A percentile compares a stretch with the other conserved stretches of the same genome.
These are phyloP conservation scores for Ectropis grisescens DNA, from an alignment of 1,140 invertebrate genomes.

Conservation along the genomic window DNA sequence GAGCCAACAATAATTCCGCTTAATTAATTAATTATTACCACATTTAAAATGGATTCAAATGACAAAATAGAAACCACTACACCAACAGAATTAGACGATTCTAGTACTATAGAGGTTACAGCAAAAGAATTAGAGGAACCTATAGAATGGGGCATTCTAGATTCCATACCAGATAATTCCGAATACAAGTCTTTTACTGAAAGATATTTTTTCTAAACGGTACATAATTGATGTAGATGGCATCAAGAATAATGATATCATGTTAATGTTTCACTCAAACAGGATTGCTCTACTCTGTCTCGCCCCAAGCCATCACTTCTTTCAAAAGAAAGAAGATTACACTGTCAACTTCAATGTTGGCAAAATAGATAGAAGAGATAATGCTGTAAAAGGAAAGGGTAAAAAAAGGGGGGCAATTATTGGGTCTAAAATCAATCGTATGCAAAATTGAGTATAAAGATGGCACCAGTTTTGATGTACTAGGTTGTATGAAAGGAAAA, in stretches of 20 bases:
- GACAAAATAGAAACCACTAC: constrained; percentile 43
- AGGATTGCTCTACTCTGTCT: constrained; percentile 83
- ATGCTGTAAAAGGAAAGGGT: constrained; percentile 86
- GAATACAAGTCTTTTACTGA: constrained; percentile 73
- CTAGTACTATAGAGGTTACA: too few relatives aligned
- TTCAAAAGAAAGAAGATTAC: constrained; percentile 72
- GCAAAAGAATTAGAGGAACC: too few relatives aligned
- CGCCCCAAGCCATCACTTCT: constrained; percentile 79
- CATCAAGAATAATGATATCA: constrained; percentile 73
- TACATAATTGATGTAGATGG: constrained; percentile 73
- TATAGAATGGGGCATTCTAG: too few relatives aligned
- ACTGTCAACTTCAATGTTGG: constrained; percentile 79
- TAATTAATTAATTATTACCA: neutral
- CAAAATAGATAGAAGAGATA: constrained; percentile 81
- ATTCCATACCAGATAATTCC: constrained; percentile 37
- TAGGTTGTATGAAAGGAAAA: constrained; percentile 84
- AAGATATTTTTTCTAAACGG: constrained; percentile 76
- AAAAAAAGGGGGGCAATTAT: constrained; percentile 87
- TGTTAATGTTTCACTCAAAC: constrained; percentile 84
- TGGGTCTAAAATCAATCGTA: constrained; percentile 78
- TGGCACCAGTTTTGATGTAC: constrained; percentile 74
- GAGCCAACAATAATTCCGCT: constrained; percentile 13
- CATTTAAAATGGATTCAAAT: constrained; percentile 15
- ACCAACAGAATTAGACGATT: too few relatives aligned
- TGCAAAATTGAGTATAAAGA: constrained; percentile 79